Percentiles rank a stretch among this genome's conserved stretches.
These are phyloP conservation scores for Alca torda DNA, from an alignment of 2,797 vertebrate genomes.

Conservation along the genomic window DNA sequence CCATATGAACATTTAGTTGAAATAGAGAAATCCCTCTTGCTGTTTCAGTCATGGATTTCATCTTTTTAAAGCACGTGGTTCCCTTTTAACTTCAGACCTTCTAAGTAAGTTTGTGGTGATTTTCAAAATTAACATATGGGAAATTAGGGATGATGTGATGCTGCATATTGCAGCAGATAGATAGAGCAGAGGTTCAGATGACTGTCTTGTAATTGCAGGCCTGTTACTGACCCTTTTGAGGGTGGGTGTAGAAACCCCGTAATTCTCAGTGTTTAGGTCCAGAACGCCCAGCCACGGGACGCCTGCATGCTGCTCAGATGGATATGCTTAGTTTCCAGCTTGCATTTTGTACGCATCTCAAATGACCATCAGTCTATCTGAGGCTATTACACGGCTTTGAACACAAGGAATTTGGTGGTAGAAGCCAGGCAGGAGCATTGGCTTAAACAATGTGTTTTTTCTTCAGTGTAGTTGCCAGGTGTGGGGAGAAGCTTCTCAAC, in stretches of 20 bases:
- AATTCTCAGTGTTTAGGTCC: not conserved
- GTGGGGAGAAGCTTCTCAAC: not conserved
- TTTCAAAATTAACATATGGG: not conserved
- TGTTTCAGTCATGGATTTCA: not conserved
- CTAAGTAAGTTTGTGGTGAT: not conserved
- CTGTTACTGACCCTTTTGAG: not conserved
- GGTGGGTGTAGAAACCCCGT: not conserved
- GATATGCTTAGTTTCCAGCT: not conserved
- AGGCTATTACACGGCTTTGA: not conserved
- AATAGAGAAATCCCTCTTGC: not conserved
- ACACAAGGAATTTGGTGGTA: not conserved
- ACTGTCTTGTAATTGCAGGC: not conserved
- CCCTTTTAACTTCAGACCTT: not conserved
- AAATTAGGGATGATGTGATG: not conserved
- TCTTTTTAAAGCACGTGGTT: not conserved
- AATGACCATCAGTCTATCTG: not conserved
- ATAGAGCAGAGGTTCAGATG: not conserved
- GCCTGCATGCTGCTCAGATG: not conserved
- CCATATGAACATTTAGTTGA: not conserved
- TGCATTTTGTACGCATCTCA: not conserved
- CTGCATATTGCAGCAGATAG: not conserved
- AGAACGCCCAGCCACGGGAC: rapidly evolving
- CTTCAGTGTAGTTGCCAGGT: not conserved
- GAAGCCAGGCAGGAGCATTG: not conserved
- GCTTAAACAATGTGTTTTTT: not conserved